Conservation (phyloP, 2,888 invertebrate species). For the Nephrotoma appendiculata region DNA sequence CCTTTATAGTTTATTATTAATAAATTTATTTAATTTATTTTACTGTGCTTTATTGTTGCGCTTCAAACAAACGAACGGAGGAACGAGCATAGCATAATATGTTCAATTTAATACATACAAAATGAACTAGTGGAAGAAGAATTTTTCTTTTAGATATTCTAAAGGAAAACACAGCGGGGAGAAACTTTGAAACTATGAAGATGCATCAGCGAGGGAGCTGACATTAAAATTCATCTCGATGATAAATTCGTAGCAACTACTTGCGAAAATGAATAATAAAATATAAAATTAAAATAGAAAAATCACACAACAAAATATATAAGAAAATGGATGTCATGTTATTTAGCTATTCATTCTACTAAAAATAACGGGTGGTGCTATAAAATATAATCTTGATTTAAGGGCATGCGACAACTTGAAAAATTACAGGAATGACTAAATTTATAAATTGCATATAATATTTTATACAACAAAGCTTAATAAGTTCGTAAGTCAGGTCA, state of each 20-base stretch:
- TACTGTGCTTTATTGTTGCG: not conserved
- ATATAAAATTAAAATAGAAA: not conserved
- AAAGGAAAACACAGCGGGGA: not conserved
- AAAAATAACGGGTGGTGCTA: not conserved
- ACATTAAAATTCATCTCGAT: not conserved
- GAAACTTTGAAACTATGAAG: not conserved
- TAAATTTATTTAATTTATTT: not conserved
- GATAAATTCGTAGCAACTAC: not conserved
- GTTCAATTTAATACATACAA: not conserved
- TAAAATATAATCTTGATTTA: not conserved
- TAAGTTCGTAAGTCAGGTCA: not conserved
- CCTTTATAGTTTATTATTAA: not conserved
- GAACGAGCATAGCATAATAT: not conserved
- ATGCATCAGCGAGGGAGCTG: not conserved
- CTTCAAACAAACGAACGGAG: not conserved
- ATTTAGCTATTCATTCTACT: not conserved
- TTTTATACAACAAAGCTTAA: not conserved
- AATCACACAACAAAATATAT: not conserved
- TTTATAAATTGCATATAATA: not conserved
- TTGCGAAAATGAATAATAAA: not conserved
- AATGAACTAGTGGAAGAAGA: not conserved
- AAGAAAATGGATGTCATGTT: not conserved
- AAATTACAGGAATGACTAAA: not conserved
- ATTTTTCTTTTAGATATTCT: not conserved
- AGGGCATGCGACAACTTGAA: not conserved